Conservation (phyloP, 2,113 vertebrate genomes). For the Deroptyus accipitrinus region DNA sequence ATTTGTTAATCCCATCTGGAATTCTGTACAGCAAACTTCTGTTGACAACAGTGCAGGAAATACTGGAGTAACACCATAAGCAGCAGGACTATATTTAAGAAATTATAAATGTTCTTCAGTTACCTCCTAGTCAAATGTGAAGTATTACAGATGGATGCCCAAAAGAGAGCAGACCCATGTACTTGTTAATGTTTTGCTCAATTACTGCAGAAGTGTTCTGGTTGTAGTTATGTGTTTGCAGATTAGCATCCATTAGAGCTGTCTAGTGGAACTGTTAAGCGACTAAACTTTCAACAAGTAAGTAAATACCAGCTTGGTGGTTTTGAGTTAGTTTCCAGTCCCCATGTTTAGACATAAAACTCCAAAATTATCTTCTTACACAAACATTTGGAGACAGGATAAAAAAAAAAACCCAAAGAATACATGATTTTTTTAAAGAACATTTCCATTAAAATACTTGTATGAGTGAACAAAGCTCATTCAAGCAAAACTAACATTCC, state of each 20-base stretch:
- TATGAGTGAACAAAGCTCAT: not conserved
- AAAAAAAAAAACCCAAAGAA: not conserved
- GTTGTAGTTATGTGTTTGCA: not conserved
- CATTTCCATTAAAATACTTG: not conserved
- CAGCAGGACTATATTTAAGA: not conserved
- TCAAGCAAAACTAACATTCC: not conserved
- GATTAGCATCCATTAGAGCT: not conserved
- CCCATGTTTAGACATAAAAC: not conserved
- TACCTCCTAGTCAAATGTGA: not conserved
- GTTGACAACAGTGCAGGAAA: fast-evolving
- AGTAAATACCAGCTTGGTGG: not conserved
- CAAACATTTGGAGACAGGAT: not conserved
- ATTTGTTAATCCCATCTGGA: not conserved
- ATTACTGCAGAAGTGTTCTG: not conserved
- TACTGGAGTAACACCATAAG: not conserved
- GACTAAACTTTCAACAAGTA: not conserved
- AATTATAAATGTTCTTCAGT: not conserved
- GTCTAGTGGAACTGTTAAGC: not conserved
- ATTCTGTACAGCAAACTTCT: not conserved
- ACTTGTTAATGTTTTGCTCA: not conserved
- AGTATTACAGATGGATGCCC: not conserved
- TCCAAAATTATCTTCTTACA: not conserved
- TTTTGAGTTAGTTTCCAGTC: not conserved
- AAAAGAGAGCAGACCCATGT: fast-evolving
- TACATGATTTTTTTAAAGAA: not conserved